These are phyloP conservation scores for Netelia virgata DNA, from an alignment of 2,888 invertebrate genomes.

Conservation along the genomic window DNA sequence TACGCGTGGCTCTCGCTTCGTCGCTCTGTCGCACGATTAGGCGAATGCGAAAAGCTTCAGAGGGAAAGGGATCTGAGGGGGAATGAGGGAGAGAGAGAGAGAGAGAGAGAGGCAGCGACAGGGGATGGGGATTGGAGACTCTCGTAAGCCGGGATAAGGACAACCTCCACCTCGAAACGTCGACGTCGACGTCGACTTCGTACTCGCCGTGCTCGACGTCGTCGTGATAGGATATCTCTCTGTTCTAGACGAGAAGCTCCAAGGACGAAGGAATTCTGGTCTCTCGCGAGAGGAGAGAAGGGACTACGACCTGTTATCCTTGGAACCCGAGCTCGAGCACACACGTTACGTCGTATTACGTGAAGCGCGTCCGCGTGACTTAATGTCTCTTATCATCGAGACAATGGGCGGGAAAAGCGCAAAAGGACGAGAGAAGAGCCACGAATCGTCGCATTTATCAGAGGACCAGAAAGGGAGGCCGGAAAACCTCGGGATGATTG, in stretches of 20 bases:
- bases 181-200: slow-evolving; percentile 45
- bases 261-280: slow-evolving; percentile 20
- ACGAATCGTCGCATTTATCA: slow-evolving; percentile 9
- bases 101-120: too few relatives aligned
- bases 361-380: slow-evolving; percentile 27
- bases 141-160: slow-evolving; percentile 64
- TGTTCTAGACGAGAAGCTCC: slow-evolving; percentile 36
- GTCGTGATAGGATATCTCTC: slow-evolving; percentile 60
- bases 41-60: slow-evolving; percentile 38
- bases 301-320: slow-evolving; percentile 41
- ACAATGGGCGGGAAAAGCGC: slow-evolving; percentile 35
- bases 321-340: slow-evolving; percentile 30
- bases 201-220: slow-evolving; percentile 16
- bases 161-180: slow-evolving; percentile 29
- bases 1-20: not conserved
- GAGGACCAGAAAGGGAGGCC: not conserved
- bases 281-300: slow-evolving; percentile 11
- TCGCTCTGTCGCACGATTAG: slow-evolving; percentile 52
- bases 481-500: not conserved
- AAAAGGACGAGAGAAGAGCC: not conserved
- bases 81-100: too few relatives aligned
- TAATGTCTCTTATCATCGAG: not conserved
- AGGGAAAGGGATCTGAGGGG: slow-evolving; percentile 2
- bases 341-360: slow-evolving; percentile 16
- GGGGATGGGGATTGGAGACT: slow-evolving; percentile 7